phyloP scores from a whole-genome alignment of 2,888 invertebrate species.

The Panopea generosa region DNA sequence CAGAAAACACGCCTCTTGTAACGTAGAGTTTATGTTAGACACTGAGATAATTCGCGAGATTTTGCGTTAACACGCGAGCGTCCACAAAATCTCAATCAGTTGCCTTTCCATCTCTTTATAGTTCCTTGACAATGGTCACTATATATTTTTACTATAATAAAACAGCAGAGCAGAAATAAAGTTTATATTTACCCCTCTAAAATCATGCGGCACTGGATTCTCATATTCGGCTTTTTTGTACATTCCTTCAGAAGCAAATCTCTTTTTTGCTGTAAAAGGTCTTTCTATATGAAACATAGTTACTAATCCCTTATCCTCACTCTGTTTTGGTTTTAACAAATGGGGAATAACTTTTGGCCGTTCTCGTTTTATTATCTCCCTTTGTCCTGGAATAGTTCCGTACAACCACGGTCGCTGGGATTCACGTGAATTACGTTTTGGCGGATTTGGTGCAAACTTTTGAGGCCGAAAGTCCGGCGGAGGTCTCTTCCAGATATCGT shows the following conservation, averaged over 20 bases:
- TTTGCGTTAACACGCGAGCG: too few relatives aligned
- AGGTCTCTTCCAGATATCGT: slow-evolving; percentile 81
- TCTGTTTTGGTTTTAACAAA: slow-evolving; percentile 59
- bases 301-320: slow-evolving; percentile 62
- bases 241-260: slow-evolving; percentile 78
- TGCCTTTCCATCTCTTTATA: too few relatives aligned
- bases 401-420: slow-evolving; percentile 83
- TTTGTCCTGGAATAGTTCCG: slow-evolving; percentile 78
- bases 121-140: too few relatives aligned
- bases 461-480: slow-evolving; percentile 83
- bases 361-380: slow-evolving; percentile 66
- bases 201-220: slow-evolving; percentile 80
- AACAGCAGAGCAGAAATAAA: too few relatives aligned
- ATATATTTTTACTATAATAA: too few relatives aligned
- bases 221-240: slow-evolving; percentile 70
- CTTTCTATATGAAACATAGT: slow-evolving; percentile 75
- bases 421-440: slow-evolving; percentile 81
- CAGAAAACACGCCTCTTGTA: too few relatives aligned
- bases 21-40: too few relatives aligned
- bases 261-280: slow-evolving; percentile 80
- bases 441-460: slow-evolving; percentile 80
- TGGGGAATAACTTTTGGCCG: slow-evolving; percentile 59
- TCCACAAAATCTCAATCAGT: too few relatives aligned
- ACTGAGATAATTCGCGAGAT: too few relatives aligned
- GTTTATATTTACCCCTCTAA: slow-evolving; percentile 83